Conservation (phyloP, 2,797 vertebrate species). For the Semaprochilodus insignis region DNA sequence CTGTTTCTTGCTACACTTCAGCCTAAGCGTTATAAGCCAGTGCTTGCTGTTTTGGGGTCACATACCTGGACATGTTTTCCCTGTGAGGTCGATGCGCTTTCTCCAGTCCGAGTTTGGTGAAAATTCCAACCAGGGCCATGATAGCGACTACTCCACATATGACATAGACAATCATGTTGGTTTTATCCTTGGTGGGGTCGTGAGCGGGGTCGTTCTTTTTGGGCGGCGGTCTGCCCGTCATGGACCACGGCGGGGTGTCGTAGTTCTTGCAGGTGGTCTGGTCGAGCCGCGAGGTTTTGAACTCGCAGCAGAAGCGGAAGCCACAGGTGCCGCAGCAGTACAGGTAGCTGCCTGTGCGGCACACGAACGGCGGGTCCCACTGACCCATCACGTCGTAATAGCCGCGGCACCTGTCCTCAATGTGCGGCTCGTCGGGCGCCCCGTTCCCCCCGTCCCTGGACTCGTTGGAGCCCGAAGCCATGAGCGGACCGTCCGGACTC, state of each 20-base stretch:
- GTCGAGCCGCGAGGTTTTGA: constrained; percentile 90
- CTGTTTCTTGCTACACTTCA: no score
- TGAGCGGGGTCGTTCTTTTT: constrained; percentile 88
- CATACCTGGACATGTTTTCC: constrained; percentile 97
- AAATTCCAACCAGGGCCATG: constrained; percentile 97
- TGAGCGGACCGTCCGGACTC: constrained; percentile 85
- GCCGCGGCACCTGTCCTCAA: constrained; percentile 91
- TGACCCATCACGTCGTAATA: constrained; percentile 99
- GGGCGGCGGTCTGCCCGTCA: constrained; percentile 89
- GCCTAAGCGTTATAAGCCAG: no score
- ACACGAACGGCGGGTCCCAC: constrained; percentile 96
- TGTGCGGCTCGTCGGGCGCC: constrained; percentile 86
- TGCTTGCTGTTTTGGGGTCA: background rate
- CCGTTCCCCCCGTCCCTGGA: constrained; percentile 83
- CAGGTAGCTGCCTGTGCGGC: constrained; percentile 93
- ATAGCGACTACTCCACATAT: constrained; percentile 98
- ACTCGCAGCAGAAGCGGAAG: constrained; percentile 98
- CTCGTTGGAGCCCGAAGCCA: constrained; percentile 90
- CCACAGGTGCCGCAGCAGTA: constrained; percentile 99
- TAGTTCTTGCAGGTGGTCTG: constrained; percentile 96
- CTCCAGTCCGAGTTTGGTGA: constrained; percentile 96
- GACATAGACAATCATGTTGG: constrained; percentile 97
- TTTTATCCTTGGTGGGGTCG: constrained; percentile 95
- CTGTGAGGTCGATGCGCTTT: constrained; percentile 96
- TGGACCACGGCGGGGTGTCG: constrained; percentile 93